Conservation (phyloP, 1,140 invertebrate genomes). For the Ruditapes philippinarum region DNA sequence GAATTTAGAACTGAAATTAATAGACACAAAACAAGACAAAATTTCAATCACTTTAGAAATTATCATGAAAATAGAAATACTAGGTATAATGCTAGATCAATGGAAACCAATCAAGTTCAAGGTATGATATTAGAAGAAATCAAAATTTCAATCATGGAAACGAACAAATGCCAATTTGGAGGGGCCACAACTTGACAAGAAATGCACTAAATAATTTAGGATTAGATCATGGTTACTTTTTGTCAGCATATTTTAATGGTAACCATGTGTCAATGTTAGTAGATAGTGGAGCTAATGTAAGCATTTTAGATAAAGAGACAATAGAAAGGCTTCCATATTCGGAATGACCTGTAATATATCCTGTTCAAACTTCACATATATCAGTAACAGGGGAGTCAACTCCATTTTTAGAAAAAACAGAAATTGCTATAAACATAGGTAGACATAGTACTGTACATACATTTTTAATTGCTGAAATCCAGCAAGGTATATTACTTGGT, state of each 20-base stretch:
- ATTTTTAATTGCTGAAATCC: conserved; percentile 21
- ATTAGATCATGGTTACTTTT: background rate
- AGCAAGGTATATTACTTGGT: background rate
- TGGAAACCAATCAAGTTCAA: too few species aligned
- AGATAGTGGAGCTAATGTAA: conserved; percentile 44
- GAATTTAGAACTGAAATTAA: too few species aligned
- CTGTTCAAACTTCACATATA: conserved; percentile 25
- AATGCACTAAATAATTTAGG: conserved; percentile 10
- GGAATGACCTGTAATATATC: background rate
- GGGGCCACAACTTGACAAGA: background rate
- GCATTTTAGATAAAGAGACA: background rate
- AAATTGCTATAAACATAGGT: conserved; percentile 15
- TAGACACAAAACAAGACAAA: too few species aligned
- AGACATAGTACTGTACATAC: conserved; percentile 10
- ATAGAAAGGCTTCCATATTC: background rate
- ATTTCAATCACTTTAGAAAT: too few species aligned
- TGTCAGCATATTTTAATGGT: background rate
- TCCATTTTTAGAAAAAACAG: conserved; percentile 27
- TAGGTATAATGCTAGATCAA: too few species aligned
- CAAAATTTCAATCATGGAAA: background rate
- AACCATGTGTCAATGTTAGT: conserved; percentile 16
- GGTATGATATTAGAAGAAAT: too few species aligned
- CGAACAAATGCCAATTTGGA: background rate
- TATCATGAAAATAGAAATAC: too few species aligned
- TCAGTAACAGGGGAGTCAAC: conserved; percentile 59